Base-by-base conservation (phyloP, 2,888 invertebrate species). In the Melinaea marsaeus region DNA sequence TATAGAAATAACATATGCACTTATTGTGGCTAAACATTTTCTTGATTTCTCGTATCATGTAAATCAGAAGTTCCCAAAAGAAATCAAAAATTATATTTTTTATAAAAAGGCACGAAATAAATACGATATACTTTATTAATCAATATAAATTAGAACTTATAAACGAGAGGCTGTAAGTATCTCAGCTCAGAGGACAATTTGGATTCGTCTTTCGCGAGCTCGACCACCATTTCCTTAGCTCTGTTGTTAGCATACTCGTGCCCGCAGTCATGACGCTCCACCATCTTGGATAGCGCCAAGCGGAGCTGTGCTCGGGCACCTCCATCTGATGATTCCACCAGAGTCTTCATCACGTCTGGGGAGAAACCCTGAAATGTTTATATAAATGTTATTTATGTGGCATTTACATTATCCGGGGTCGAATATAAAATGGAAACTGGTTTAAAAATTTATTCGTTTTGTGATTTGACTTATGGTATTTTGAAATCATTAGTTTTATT, bases 301-400 rank as follows among this genome's bases (percentile, higher is more conserved):
- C 88, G 86, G 57, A 94, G 82, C 72, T 94, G 94, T 2, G 88
- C 87, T 0, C 92, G 86, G 0, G 94, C 92, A 0, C 93, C 92
- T 4, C 92, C 93, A 32, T 83, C 84, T 0, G 93, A 92, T 0
- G 92, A 92, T 2, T 91, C 92, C 0, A 86, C 82, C 0, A 94
- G 80, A 5, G 84, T 84, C 63, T 87, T 85, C 74, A 94, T 85
- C 9, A 94, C 91, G 37, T 87, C 86, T 2, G 92, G 91, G 0
- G 93, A 91, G 79, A 93, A 94, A 11, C 94, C 94, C 90, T 93
- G 84, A 61, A 88, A 81, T 58, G 9, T 1, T 48, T 48, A 48
- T 37, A 4, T 4, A 42, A 42, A 9, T 42, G 7, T 37, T 37
- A 6, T 37, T 37, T 6, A 6, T 37, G 37, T 37, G 3, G 7